Evolutionary conservation across 2,797 vertebrate genomes (phyloP).

Genomic region (Hyperoplus lanceolatus): DNA sequence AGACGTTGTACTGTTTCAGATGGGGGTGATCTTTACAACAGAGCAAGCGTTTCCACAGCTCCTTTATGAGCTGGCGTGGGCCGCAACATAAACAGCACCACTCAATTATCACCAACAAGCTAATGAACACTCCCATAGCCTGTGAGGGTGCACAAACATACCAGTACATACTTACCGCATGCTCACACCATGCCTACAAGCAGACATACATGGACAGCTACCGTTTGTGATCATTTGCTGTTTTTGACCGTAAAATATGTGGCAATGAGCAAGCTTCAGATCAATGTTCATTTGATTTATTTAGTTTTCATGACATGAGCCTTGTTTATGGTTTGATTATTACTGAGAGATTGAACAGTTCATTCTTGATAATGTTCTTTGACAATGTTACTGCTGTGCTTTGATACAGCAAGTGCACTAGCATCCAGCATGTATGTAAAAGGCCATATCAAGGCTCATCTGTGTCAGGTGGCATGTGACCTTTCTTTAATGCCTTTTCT

Average conservation of each 20-base stretch:
- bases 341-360: neutral
- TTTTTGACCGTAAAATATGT: conserved; percentile 1
- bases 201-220: conserved; percentile 16
- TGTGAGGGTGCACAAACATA: conserved; percentile 37
- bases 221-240: conserved; percentile 4
- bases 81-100: conserved; percentile 65
- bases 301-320: neutral
- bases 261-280: neutral
- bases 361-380: neutral
- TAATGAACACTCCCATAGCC: conserved; percentile 51
- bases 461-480: neutral
- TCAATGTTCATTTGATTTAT: neutral
- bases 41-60: conserved; percentile 59
- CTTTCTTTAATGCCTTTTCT: neutral
- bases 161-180: neutral
- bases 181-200: neutral
- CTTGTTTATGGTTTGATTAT: neutral
- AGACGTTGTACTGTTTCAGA: conserved; percentile 49
- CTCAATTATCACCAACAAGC: conserved; percentile 63
- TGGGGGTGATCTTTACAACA: conserved; percentile 56
- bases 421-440: neutral
- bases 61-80: conserved; percentile 68
- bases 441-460: neutral
- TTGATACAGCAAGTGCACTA: conserved; percentile 11
- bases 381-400: neutral